A percentile compares a stretch with the other conserved stretches of the same genome.
Conservation (phyloP, 2,797 vertebrate species). For the Gymnodraco acuticeps region DNA sequence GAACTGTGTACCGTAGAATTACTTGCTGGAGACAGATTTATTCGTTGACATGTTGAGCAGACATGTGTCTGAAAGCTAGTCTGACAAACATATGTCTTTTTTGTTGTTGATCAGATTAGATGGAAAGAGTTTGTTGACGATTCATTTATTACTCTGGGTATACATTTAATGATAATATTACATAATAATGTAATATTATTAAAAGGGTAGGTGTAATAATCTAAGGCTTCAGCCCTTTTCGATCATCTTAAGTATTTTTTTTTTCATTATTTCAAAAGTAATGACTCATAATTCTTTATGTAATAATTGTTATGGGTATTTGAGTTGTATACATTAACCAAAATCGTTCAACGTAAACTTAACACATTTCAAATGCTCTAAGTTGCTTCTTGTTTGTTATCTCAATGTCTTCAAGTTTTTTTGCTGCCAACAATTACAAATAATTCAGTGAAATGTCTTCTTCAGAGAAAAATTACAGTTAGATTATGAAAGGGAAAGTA, state of each 20-base stretch:
- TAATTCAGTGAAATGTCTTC: neutral
- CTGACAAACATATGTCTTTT: neutral
- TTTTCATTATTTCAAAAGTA: too few relatives aligned
- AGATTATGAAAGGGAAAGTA: neutral
- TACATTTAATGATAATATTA: too few relatives aligned
- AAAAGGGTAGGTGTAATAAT: too few relatives aligned
- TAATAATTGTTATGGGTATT: too few relatives aligned
- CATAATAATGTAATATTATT: too few relatives aligned
- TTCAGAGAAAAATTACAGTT: neutral
- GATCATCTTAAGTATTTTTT: too few relatives aligned
- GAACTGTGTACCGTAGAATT: neutral
- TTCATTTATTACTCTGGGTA: neutral
- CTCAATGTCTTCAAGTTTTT: neutral
- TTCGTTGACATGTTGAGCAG: constrained; percentile 4
- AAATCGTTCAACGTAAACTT: too few relatives aligned
- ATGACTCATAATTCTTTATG: too few relatives aligned
- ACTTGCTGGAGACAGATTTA: constrained; percentile 14
- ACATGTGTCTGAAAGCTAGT: neutral
- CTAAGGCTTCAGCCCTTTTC: too few relatives aligned
- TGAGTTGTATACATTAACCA: too few relatives aligned
- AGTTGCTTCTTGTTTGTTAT: fast-evolving
- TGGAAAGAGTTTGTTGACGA: neutral
- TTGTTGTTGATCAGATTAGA: neutral
- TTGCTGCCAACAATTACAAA: too few relatives aligned
- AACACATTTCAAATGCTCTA: neutral